phyloP scores from a whole-genome alignment of 2,797 vertebrate genomes.

The Pteronotus mesoamericanus region DNA sequence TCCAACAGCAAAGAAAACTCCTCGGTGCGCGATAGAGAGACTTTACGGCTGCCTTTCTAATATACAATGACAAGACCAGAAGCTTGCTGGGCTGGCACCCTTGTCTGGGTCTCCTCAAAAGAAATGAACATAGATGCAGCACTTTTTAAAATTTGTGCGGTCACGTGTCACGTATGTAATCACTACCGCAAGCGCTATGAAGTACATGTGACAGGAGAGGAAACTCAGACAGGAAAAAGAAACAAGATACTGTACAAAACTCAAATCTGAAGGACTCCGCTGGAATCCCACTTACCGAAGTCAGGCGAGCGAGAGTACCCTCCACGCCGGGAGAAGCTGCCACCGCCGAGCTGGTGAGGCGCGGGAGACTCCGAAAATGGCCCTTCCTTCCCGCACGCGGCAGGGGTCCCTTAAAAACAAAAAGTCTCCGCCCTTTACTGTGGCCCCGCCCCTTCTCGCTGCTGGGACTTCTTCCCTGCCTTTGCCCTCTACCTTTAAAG shows the following conservation, averaged over 20 bases:
- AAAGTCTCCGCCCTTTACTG: not conserved
- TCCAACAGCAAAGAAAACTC: conserved; percentile 8
- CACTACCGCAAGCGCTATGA: not conserved
- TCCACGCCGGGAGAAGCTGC: rapidly evolving
- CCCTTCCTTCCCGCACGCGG: rapidly evolving
- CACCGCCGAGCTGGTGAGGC: no score
- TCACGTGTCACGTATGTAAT: not conserved
- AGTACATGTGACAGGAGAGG: not conserved
- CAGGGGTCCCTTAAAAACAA: not conserved
- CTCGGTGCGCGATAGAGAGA: not conserved
- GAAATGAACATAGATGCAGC: not conserved
- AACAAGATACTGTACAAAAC: not conserved
- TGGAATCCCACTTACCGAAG: not conserved
- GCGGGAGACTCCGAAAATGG: not conserved
- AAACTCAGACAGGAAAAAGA: not conserved
- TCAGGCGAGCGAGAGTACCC: rapidly evolving
- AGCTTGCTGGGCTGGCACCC: not conserved
- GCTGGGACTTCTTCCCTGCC: not conserved
- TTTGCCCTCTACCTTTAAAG: not conserved
- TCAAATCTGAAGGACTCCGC: not conserved
- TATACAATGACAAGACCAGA: not conserved
- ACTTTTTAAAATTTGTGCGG: not conserved
- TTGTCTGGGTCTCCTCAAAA: not conserved
- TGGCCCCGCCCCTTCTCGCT: no score
- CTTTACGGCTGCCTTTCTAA: not conserved